phyloP scores from a whole-genome alignment of 2,113 vertebrate genomes.

The Cepphus grylle region DNA sequence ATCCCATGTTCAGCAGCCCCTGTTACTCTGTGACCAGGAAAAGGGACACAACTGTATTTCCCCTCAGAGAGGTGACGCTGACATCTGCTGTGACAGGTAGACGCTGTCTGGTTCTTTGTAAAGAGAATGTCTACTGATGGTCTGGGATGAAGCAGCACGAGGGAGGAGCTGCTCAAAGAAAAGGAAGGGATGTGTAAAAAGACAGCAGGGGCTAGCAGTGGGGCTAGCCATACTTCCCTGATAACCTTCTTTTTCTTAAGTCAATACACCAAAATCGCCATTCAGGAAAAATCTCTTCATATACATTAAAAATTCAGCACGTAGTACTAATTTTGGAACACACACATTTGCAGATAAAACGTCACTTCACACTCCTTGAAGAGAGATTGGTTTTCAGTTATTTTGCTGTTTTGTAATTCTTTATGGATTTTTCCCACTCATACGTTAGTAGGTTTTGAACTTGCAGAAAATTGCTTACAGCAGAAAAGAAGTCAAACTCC shows the following conservation, averaged over 20 bases:
- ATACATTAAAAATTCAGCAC: background rate
- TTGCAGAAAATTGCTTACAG: background rate
- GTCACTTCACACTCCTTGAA: background rate
- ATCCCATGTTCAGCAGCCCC: background rate
- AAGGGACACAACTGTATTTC: background rate
- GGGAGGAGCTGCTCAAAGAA: background rate
- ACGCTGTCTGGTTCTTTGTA: background rate
- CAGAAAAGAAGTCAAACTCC: background rate
- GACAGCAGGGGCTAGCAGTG: background rate
- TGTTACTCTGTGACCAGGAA: background rate
- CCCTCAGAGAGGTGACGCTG: background rate
- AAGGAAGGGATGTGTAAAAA: background rate
- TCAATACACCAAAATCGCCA: background rate
- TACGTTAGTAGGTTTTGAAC: background rate
- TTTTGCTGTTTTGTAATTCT: background rate
- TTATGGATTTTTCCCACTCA: background rate
- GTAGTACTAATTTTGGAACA: background rate
- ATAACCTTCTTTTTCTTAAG: background rate
- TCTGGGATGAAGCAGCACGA: background rate
- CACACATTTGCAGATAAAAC: background rate
- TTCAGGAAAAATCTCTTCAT: background rate
- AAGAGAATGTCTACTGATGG: background rate
- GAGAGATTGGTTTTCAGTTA: background rate
- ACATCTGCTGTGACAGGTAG: background rate
- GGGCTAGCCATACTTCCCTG: background rate